Base-by-base conservation (phyloP, 2,113 vertebrate genomes). In the Pelusios castaneus region DNA sequence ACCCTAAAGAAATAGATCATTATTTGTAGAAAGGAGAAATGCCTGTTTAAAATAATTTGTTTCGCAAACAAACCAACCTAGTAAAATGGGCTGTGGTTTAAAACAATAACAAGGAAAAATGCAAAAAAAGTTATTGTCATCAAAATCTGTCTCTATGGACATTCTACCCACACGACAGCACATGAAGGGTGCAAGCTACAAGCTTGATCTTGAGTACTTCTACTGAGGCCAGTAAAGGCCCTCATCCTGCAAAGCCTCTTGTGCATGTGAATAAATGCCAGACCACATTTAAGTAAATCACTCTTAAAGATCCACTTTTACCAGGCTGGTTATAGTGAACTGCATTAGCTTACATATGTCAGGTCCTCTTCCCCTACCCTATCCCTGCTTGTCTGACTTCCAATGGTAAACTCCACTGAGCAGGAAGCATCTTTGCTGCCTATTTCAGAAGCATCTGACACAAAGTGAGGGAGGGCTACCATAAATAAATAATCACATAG, bases 101-200 rank as follows among this genome's bases (percentile, higher is more conserved):
- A 92, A 84, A 93, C 88, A 94, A 52, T 56, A 70, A 75, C 70
- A 86, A 63, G 85, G 34, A 85, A 93, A 87, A 38, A 94, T 84
- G 93, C 93, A 79, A 89, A 63, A 49, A 63, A 52, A 90, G 4
- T 87, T 60, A 89, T 89, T 95, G 88, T 84, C 88, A 83, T 58
- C 89, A 90, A 54, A 80, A 82, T 80, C 75, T 45, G 85, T 93
- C 94, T 95, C 93, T 93, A 94, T 92, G 95, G 89, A 76, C 90
- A 82, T 89, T 89, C 89, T 38, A 79, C 41, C 52, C 56, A 5
- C 24, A 24, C 19, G 67, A 41, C 67, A 24, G 9, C 21, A 76
- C 12, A 45, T 76, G 43, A n/a, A 76, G 73, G 22, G 24, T 76
- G 41, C 21, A 58, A 51, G 90, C 70, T 41, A 24, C 2, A 87